These are phyloP conservation scores for Dromiciops gliroides DNA, from an alignment of 2,113 vertebrate species.

Conservation along the genomic window DNA sequence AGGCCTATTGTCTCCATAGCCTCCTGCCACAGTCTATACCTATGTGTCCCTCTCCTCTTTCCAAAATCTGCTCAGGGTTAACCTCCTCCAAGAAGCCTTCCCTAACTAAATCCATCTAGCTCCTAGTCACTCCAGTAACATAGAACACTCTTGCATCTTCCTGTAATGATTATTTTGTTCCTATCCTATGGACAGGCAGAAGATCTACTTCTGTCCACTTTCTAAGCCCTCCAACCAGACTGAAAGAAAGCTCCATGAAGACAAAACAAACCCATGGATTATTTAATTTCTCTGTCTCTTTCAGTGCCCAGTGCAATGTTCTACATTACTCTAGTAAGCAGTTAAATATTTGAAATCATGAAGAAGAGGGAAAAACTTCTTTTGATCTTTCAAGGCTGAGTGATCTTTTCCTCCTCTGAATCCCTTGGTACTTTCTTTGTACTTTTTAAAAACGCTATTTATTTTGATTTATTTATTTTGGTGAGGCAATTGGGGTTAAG, in stretches of 20 bases:
- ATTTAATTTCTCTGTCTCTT: background rate
- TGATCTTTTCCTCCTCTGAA: background rate
- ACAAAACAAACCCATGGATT: background rate
- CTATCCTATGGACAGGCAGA: background rate
- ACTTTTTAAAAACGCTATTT: background rate
- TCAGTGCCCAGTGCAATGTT: background rate
- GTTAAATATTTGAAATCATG: too few species aligned
- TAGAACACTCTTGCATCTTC: background rate
- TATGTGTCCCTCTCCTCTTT: background rate
- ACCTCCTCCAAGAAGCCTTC: background rate
- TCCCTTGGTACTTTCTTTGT: background rate
- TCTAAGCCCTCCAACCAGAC: background rate
- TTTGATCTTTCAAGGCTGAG: too few species aligned
- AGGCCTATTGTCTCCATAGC: too few species aligned
- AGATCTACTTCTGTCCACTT: background rate
- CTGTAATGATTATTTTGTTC: background rate
- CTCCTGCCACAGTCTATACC: too few species aligned
- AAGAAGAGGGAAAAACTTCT: too few species aligned
- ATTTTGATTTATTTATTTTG: too few species aligned
- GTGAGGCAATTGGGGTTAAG: too few species aligned
- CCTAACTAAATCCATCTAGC: background rate
- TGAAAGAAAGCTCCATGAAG: background rate
- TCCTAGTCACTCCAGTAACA: background rate
- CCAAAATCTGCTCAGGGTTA: background rate
- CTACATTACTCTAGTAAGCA: too few species aligned